These are phyloP conservation scores for Tigriopus japonicus DNA, from an alignment of 1,140 invertebrate species.

Conservation along the genomic window DNA sequence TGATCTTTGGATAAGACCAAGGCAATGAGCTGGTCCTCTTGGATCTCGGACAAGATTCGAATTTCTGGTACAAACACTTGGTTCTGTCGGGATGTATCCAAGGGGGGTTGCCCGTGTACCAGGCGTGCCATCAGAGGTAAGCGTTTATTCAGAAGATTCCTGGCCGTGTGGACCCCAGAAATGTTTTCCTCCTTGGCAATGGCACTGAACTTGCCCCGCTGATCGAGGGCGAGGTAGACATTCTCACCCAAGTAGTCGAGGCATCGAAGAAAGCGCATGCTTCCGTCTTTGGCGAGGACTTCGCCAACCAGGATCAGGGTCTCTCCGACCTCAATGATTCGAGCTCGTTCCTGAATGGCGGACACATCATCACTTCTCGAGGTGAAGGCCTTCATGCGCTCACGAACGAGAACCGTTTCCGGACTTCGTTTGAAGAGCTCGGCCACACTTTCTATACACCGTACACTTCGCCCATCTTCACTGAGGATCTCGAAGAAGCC, in stretches of 20 bases:
- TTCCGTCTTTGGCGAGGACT: slow-evolving; percentile 30
- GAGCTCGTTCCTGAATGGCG: slow-evolving; percentile 44
- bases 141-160: slow-evolving; percentile 62
- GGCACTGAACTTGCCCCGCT: slow-evolving; percentile 70
- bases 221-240: slow-evolving; percentile 58
- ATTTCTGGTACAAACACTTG: slow-evolving; percentile 57
- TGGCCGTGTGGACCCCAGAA: slow-evolving; percentile 36
- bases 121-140: slow-evolving; percentile 73
- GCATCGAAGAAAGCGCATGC: slow-evolving; percentile 54
- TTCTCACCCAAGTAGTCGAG: slow-evolving; percentile 61
- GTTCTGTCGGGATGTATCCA: slow-evolving; percentile 37
- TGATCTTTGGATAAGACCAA: slow-evolving; percentile 48
- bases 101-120: slow-evolving; percentile 57
- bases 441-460: slow-evolving; percentile 66
- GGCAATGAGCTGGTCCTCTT: slow-evolving; percentile 60
- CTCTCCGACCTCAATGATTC: slow-evolving; percentile 51
- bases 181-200: slow-evolving; percentile 77
- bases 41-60: slow-evolving; percentile 57
- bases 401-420: slow-evolving; percentile 59
- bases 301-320: slow-evolving; percentile 54
- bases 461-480: slow-evolving; percentile 69
- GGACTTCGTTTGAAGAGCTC: slow-evolving; percentile 56
- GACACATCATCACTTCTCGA: slow-evolving; percentile 23
- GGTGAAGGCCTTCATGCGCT: slow-evolving; percentile 55
- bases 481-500: slow-evolving; percentile 85